These are phyloP conservation scores for Hirundichthys speculiger DNA, from an alignment of 2,113 vertebrate genomes.

Conservation along the genomic window DNA sequence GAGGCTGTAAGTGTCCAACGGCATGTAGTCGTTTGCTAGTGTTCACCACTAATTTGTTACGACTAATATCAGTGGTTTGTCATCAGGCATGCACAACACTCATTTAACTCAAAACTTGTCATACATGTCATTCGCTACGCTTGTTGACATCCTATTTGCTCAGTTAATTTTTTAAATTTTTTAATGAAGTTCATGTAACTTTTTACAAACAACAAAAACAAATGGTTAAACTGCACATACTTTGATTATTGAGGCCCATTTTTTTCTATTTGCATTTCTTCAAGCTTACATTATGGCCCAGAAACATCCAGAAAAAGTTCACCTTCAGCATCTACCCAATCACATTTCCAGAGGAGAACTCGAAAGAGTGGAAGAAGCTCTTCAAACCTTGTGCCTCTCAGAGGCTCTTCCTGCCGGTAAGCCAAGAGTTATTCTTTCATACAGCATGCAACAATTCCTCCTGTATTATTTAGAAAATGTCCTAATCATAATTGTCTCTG, in stretches of 20 bases:
- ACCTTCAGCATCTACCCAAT: constrained; percentile 91
- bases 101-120: too few relatives aligned
- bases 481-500: neutral
- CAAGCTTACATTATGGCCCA: constrained; percentile 88
- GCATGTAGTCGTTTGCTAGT: neutral
- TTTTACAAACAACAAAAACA: too few relatives aligned
- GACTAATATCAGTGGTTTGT: too few relatives aligned
- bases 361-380: constrained; percentile 93
- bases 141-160: too few relatives aligned
- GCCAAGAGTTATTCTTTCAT: constrained; percentile 49
- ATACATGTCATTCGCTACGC: too few relatives aligned
- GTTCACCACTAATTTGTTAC: too few relatives aligned
- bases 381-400: constrained; percentile 98
- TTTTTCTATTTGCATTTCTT: constrained; percentile 14
- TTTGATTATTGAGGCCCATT: neutral
- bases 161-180: too few relatives aligned
- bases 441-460: neutral
- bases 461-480: neutral
- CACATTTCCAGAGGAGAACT: constrained; percentile 90
- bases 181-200: too few relatives aligned
- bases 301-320: constrained; percentile 78
- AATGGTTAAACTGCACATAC: neutral
- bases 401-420: constrained; percentile 95
- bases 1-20: constrained; percentile 78
- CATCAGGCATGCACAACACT: too few relatives aligned